Conservation (phyloP, 2,113 vertebrate genomes). For the Himantopus leucocephalus region DNA sequence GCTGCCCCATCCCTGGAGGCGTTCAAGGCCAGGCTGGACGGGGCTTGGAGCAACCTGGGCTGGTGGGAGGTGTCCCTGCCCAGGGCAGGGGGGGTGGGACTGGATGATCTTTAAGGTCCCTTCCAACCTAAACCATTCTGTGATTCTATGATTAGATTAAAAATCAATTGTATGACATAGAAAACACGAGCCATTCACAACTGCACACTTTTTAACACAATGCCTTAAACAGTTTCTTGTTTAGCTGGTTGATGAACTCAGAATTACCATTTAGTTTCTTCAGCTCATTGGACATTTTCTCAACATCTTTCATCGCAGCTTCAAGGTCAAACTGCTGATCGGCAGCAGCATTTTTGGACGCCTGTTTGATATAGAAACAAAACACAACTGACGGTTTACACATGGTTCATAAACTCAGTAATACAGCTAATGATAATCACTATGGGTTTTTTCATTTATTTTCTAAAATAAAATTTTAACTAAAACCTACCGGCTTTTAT, state of each 20-base stretch:
- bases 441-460: not conserved
- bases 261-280: conserved; percentile 75
- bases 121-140: no score
- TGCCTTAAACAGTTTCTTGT: not conserved
- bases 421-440: not conserved
- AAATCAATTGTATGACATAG: not conserved
- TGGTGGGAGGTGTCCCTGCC: no score
- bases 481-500: not conserved
- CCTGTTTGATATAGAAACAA: conserved; percentile 52
- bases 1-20: no score
- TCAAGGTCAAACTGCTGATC: conserved; percentile 58
- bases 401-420: not conserved
- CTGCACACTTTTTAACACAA: not conserved
- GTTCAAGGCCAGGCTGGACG: no score
- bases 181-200: not conserved
- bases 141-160: not conserved
- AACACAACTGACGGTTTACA: not conserved
- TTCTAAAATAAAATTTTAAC: not conserved
- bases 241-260: not conserved
- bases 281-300: conserved; percentile 65
- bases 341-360: not conserved
- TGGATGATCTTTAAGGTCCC: no score
- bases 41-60: no score
- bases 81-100: no score
- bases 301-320: conserved; percentile 57